Base-by-base conservation (phyloP, 1,140 invertebrate species). In the Battus philenor region DNA sequence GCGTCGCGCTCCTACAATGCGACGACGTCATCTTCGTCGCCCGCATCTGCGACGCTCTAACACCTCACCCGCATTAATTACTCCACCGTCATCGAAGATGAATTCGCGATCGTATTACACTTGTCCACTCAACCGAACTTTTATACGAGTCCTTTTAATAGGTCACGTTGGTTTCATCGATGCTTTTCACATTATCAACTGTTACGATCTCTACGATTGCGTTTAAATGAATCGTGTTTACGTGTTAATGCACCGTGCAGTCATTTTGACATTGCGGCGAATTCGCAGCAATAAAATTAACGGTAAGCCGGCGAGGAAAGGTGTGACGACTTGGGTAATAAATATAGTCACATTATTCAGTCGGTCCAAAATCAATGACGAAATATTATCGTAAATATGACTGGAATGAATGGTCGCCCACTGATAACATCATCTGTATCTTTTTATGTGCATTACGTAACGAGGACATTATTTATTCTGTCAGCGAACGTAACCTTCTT, bases 1-100 rank as follows among this genome's bases (percentile, higher is more conserved):
- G 79, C 17, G 84, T 81, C 43, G 74, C 82, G 54, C 78, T 81
- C 16, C 80, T 67, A 36, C 78, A 85, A 31, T 85, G 79, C 13
- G 81, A 81, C 46, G 78, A 83, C 53, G 79, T 79, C 79, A 83
- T 83, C 46, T 83, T 80, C 3, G 78, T 77, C 34, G 75, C 76
- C 55, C 79, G 72, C 78, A 82, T 82, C 61, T 59, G 62, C 50
- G 27, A 39, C 31, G 33, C 9, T 3, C 1, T 41, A 27, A 17
- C 15, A 6, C 4, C 20, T 41, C 12, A 5, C 12, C 58, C 45
- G 52, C 58, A 50, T 47, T 39, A 50, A 54, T 56, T 47, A 48
- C 15, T 29, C 26, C 47, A 49, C 29, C 29, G 36, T 26, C 22
- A 39, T 22, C 13, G 11, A 27, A 24, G 10, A 39, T 39, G 7